These are phyloP conservation scores for Eulemur coronatus DNA, from an alignment of 2,797 vertebrate genomes.

Conservation along the genomic window DNA sequence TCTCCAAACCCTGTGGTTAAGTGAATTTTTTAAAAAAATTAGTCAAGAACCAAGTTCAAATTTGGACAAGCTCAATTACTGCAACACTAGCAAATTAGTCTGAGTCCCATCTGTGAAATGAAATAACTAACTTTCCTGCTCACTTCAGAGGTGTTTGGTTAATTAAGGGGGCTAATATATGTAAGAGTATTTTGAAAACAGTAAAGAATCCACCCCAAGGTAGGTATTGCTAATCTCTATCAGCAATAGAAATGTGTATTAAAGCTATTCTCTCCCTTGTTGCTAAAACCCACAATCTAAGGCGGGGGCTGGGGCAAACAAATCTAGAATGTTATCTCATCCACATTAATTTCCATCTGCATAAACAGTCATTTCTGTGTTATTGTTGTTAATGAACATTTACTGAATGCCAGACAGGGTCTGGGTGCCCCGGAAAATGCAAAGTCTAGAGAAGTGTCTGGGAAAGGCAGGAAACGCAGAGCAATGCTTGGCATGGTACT, in stretches of 20 bases:
- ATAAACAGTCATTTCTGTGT: slow-evolving; percentile 78
- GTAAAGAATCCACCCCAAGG: slow-evolving; percentile 27
- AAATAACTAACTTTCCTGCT: not conserved
- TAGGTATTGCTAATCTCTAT: slow-evolving; percentile 25
- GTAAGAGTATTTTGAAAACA: slow-evolving; percentile 47
- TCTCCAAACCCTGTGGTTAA: not conserved
- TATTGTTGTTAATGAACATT: slow-evolving; percentile 69
- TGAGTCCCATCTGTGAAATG: not conserved
- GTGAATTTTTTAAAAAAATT: not conserved
- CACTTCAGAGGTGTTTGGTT: not conserved
- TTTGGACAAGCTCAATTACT: slow-evolving; percentile 13
- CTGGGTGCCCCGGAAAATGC: slow-evolving; percentile 71
- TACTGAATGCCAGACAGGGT: slow-evolving; percentile 68
- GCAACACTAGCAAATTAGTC: not conserved
- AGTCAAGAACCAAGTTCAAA: slow-evolving; percentile 18
- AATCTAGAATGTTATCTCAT: slow-evolving; percentile 73
- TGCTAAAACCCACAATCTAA: slow-evolving; percentile 40
- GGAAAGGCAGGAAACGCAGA: slow-evolving; percentile 73
- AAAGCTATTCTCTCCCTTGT: slow-evolving; percentile 18
- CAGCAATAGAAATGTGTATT: slow-evolving; percentile 1
- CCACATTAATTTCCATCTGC: slow-evolving; percentile 75
- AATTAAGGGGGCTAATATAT: not conserved
- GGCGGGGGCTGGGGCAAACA: slow-evolving; percentile 48
- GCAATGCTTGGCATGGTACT: slow-evolving; percentile 68
- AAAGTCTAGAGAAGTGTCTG: slow-evolving; percentile 59